phyloP scores from a whole-genome alignment of 2,888 invertebrate species.

The Microctonus aethiopoides region DNA sequence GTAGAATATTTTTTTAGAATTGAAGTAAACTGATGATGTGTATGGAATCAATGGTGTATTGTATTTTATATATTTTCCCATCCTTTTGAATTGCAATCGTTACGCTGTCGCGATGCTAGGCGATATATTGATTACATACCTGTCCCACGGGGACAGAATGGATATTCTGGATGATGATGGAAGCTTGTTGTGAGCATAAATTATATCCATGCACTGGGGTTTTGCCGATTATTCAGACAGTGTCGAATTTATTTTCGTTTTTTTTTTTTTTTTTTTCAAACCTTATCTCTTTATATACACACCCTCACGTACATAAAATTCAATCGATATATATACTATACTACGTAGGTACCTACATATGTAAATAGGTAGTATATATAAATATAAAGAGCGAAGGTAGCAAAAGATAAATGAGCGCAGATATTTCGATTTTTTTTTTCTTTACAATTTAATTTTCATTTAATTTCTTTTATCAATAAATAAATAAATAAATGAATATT shows the following conservation, averaged over 20 bases:
- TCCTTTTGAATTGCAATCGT: constrained; percentile 23
- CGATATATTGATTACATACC: constrained; percentile 23
- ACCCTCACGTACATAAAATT: too few relatives aligned
- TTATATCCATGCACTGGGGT: not conserved
- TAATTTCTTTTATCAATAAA: too few relatives aligned
- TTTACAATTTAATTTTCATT: too few relatives aligned
- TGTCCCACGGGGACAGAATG: constrained; percentile 20
- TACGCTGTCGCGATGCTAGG: constrained; percentile 23
- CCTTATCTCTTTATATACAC: not conserved
- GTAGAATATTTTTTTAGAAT: too few relatives aligned
- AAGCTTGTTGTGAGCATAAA: constrained; percentile 8
- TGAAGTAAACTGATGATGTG: too few relatives aligned
- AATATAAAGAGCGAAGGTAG: too few relatives aligned
- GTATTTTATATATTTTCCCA: constrained; percentile 21
- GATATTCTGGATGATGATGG: constrained; percentile 20
- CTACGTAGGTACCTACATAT: too few relatives aligned
- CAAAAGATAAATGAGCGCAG: too few relatives aligned
- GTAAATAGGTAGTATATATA: too few relatives aligned
- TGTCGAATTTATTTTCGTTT: constrained; percentile 20
- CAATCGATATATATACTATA: too few relatives aligned
- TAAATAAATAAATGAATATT: too few relatives aligned
- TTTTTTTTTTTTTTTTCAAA: not conserved
- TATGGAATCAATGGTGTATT: constrained; percentile 9
- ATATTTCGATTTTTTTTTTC: too few relatives aligned
- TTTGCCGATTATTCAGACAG: constrained; percentile 9